phyloP scores from a whole-genome alignment of 2,797 vertebrate species.

The Lates japonicus region DNA sequence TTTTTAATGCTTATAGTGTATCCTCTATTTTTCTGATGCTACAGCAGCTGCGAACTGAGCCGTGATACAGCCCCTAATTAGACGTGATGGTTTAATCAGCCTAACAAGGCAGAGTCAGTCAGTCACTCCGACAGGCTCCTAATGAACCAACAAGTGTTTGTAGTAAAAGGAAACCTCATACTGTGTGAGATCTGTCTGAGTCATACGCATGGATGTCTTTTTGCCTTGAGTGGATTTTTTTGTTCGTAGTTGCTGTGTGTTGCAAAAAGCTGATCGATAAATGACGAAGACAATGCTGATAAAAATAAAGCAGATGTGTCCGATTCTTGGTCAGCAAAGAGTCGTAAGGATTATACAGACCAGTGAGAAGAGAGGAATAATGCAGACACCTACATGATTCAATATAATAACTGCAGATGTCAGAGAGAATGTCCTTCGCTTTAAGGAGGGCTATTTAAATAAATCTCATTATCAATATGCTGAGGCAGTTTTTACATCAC shows the following conservation, averaged over 20 bases:
- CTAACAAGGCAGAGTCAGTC: constrained; percentile 68
- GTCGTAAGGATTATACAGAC: constrained; percentile 35
- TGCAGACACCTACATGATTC: constrained; percentile 55
- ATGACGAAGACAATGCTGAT: neutral
- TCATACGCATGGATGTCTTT: neutral
- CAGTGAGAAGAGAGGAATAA: constrained; percentile 38
- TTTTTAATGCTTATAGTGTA: constrained; percentile 29
- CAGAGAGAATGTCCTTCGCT: constrained; percentile 69
- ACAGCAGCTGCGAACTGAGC: constrained; percentile 56
- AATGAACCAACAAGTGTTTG: constrained; percentile 72
- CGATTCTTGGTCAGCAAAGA: constrained; percentile 41
- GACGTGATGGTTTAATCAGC: constrained; percentile 72
- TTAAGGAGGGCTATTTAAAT: constrained; percentile 75
- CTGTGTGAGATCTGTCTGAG: constrained; percentile 2
- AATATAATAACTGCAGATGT: constrained; percentile 62
- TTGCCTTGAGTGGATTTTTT: neutral
- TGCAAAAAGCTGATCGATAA: constrained; percentile 25
- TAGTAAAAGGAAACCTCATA: constrained; percentile 27
- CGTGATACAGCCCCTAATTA: constrained; percentile 64
- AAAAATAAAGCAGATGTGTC: constrained; percentile 16
- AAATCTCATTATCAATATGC: constrained; percentile 82
- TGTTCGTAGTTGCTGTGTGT: neutral
- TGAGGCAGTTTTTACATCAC: constrained; percentile 76
- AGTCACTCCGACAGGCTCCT: constrained; percentile 60
- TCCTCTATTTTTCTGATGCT: constrained; percentile 54